Percentiles rank a stretch among this genome's conserved stretches.
These are phyloP conservation scores for Canis aureus DNA, from an alignment of 2,113 vertebrate species.

Conservation along the genomic window DNA sequence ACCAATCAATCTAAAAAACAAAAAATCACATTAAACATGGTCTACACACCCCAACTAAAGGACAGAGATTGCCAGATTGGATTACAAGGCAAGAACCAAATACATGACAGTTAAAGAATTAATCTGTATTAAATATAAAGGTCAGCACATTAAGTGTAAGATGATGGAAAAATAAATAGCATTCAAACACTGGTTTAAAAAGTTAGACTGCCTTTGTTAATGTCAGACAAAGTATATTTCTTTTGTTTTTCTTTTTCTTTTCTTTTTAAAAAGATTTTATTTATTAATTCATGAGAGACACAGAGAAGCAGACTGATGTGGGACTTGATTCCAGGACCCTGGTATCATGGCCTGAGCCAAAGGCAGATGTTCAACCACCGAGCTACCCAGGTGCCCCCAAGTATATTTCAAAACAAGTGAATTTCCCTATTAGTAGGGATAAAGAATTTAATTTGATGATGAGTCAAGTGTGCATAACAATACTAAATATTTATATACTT, in stretches of 20 bases:
- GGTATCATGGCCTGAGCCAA: too few species aligned
- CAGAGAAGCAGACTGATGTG: too few species aligned
- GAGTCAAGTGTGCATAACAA: not conserved
- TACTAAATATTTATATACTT: not conserved
- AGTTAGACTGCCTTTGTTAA: not conserved
- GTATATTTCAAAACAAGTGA: not conserved
- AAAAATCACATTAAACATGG: not conserved
- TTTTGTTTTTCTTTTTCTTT: too few species aligned
- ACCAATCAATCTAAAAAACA: not conserved
- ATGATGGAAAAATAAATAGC: not conserved
- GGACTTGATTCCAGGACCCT: too few species aligned
- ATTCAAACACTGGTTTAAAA: not conserved
- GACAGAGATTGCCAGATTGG: not conserved
- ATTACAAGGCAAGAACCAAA: not conserved
- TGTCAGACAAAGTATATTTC: not conserved
- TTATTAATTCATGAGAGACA: too few species aligned
- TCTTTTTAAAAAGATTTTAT: too few species aligned
- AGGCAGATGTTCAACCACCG: too few species aligned
- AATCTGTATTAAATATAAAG: not conserved
- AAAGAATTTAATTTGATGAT: not conserved
- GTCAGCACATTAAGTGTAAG: not conserved
- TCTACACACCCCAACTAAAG: not conserved
- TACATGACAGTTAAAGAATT: not conserved
- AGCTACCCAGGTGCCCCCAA: too few species aligned
- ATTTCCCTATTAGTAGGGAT: not conserved